Base-by-base conservation (phyloP, 2,888 invertebrate genomes). In the Drosophila algonquin region DNA sequence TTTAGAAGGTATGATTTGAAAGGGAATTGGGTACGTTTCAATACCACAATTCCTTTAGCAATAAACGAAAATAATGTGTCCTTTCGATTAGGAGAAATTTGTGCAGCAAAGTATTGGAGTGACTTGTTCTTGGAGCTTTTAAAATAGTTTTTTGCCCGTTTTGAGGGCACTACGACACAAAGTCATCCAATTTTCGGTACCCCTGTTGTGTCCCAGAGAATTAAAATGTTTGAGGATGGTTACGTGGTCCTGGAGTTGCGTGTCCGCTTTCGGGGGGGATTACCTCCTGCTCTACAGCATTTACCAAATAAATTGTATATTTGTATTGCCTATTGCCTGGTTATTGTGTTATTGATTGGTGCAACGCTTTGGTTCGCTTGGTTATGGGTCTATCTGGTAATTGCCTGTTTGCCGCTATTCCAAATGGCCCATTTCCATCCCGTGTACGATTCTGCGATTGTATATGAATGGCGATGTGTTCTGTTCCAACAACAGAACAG, bases 121-220 rank as follows among this genome's bases (percentile, higher is more conserved):
- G n/a, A n/a, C n/a, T n/a, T n/a, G n/a, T n/a, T n/a, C n/a, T n/a
- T n/a, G 24, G 24, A 24, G 6, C 3, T 0, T 24, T 3, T 24
- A 24, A 0, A 3, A 24, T 3, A 3, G 4, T 24, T 24, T 3
- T 24, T 24, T 24, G 18, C 1, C 1, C 1, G 18, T 18, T 18
- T 18, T 18, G 48, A 72, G 70, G 63, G 56, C 70, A 57, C 56
- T 65, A 73, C 69, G 35, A 46, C 35, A 46, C 54, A 47, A 12
- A 30, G 65, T 50, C 21, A 24, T 63, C 51, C 54, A 84, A 76
- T 77, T 68, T 81, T 87, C 24, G 24, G 24, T 85, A 14, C 81
- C 87, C 87, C 81, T 79, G 82, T 87, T 82, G 77, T 79, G 82
- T 68, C 51, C 30, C 47, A 32, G 14, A 14, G 18, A 18, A 18